Conservation (phyloP, 2,797 vertebrate genomes). For the Rhadinocentrus ornatus region DNA sequence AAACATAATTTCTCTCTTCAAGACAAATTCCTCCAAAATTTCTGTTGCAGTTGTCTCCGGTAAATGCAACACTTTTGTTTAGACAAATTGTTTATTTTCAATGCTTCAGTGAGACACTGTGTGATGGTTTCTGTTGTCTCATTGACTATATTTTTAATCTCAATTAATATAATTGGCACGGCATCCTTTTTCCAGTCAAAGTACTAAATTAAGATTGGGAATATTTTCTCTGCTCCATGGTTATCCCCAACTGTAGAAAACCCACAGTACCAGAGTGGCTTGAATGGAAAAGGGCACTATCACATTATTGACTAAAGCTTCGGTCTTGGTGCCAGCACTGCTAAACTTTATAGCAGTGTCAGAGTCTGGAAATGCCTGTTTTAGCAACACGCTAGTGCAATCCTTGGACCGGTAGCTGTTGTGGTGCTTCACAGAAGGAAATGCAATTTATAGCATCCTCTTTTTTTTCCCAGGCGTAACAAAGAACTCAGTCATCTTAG, state of each 20-base stretch:
- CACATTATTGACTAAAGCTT: too few relatives aligned
- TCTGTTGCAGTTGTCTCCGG: background rate
- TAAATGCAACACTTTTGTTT: constrained; percentile 17
- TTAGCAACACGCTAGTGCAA: too few relatives aligned
- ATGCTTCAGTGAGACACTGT: constrained; percentile 2
- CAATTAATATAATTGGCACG: background rate
- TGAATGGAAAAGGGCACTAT: background rate
- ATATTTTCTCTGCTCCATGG: background rate
- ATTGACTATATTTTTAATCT: background rate
- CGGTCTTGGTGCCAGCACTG: too few relatives aligned
- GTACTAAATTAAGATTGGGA: background rate
- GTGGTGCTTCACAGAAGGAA: too few relatives aligned
- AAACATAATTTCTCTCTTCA: too few relatives aligned
- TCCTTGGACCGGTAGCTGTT: too few relatives aligned
- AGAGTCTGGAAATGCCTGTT: too few relatives aligned
- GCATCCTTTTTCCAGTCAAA: constrained; percentile 1
- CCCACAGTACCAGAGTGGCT: too few relatives aligned
- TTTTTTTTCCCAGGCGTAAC: too few relatives aligned
- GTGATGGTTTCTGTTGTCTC: background rate
- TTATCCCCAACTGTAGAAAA: background rate
- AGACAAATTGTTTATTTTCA: constrained; percentile 6
- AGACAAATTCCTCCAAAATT: background rate
- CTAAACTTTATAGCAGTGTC: too few relatives aligned
- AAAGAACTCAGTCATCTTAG: too few relatives aligned
- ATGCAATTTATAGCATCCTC: too few relatives aligned